These are phyloP conservation scores for Probosciger aterrimus DNA, from an alignment of 2,113 vertebrate species.

Conservation along the genomic window DNA sequence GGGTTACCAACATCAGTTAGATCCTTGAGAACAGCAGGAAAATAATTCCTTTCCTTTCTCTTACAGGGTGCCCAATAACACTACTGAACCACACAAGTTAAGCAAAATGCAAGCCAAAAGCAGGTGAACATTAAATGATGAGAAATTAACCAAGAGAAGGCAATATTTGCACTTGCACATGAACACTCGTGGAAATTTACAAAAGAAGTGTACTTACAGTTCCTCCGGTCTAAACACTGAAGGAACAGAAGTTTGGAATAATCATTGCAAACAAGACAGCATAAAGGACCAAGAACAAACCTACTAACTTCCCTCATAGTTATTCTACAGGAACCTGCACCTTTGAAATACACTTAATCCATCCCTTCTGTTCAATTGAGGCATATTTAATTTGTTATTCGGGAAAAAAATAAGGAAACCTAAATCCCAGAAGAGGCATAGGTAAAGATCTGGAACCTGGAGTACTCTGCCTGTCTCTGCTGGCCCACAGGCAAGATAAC, in stretches of 20 bases:
- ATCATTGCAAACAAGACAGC: neutral
- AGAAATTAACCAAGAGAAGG: neutral
- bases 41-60: neutral
- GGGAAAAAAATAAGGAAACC: neutral
- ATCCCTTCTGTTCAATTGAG: neutral
- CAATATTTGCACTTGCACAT: neutral
- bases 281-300: neutral
- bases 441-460: neutral
- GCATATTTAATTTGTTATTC: neutral
- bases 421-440: neutral
- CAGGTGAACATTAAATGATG: neutral
- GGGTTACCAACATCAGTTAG: neutral
- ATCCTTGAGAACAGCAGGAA: neutral
- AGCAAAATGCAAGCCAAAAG: neutral
- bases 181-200: neutral
- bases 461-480: neutral
- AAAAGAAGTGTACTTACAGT: neutral
- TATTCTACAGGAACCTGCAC: neutral
- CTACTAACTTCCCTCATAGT: neutral
- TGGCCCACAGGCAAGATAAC: neutral
- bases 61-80: neutral
- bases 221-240: neutral
- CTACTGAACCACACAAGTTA: neutral
- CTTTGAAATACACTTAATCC: neutral
- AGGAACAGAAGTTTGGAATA: neutral